These are phyloP conservation scores for Lepidurus apus DNA, from an alignment of 1,140 invertebrate genomes.

Conservation along the genomic window DNA sequence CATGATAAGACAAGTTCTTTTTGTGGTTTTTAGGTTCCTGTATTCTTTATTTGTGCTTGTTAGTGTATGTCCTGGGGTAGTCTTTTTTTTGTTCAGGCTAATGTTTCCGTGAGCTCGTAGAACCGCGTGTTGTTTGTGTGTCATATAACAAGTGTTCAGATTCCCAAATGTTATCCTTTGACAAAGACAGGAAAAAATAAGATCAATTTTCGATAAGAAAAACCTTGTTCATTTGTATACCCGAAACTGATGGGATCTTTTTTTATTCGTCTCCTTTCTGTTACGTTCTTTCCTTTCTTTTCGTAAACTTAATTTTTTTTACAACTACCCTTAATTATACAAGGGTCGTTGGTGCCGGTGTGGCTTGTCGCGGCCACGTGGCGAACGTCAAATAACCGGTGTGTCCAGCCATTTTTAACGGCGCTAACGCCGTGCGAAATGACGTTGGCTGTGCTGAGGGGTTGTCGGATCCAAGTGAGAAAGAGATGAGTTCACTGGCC, in stretches of 20 bases:
- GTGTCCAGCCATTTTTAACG: constrained; percentile 71
- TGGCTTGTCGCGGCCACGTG: constrained; percentile 58
- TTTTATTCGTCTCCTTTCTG: not conserved
- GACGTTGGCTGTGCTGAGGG: constrained; percentile 46
- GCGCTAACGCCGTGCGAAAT: constrained; percentile 62
- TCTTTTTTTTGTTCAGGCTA: not conserved
- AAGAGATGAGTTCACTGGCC: constrained; percentile 42
- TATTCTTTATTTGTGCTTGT: constrained; percentile 12
- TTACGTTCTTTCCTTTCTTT: not conserved
- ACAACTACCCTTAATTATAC: not conserved
- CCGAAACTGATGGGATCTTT: not conserved
- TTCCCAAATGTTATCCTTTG: constrained; percentile 10
- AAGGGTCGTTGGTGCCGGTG: not conserved
- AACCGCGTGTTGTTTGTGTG: not conserved
- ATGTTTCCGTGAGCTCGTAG: not conserved
- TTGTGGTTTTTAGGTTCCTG: constrained; percentile 18
- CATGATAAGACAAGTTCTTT: constrained; percentile 17
- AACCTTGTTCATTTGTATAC: not conserved
- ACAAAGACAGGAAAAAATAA: not conserved
- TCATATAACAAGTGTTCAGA: constrained; percentile 9
- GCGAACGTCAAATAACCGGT: constrained; percentile 93
- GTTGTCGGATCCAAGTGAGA: constrained; percentile 25
- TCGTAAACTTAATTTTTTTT: not conserved
- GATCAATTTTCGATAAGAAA: constrained; percentile 13
- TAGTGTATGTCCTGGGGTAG: constrained; percentile 21